Evolutionary conservation across 1,140 invertebrate species (phyloP).

Genomic region (Papilio xuthus): DNA sequence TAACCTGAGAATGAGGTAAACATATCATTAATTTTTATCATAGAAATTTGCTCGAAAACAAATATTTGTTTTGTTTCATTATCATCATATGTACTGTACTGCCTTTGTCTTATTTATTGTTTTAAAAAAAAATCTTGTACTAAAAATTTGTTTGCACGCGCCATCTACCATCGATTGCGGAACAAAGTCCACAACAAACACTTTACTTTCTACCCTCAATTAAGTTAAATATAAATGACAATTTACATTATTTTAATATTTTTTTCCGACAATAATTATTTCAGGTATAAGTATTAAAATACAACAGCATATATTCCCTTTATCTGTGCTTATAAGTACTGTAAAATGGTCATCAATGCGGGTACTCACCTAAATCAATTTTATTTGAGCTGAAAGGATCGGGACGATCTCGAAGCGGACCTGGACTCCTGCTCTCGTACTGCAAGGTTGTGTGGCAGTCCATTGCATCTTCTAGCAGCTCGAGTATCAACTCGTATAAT

Average conservation of each 20-base stretch:
- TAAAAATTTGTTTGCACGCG: background rate
- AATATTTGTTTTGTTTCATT: background rate
- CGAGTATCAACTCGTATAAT: conserved; percentile 82
- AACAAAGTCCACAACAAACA: background rate
- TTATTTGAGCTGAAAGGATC: conserved; percentile 82
- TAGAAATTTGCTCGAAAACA: background rate
- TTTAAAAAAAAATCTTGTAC: background rate
- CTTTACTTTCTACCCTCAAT: background rate
- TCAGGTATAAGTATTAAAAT: background rate
- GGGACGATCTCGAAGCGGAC: conserved; percentile 74
- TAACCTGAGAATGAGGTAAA: background rate
- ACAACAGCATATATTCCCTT: background rate
- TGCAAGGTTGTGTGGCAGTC: conserved; percentile 80
- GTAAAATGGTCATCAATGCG: conserved; percentile 28
- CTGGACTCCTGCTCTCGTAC: conserved; percentile 83
- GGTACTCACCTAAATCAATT: conserved; percentile 82
- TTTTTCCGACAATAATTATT: background rate
- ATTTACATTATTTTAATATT: background rate
- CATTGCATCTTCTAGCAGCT: conserved; percentile 81
- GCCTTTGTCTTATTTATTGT: background rate
- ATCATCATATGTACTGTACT: no score
- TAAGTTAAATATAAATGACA: background rate
- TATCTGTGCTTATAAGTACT: background rate
- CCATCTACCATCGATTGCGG: background rate
- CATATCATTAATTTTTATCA: background rate